These are phyloP conservation scores for Microcaecilia unicolor DNA, from an alignment of 2,797 vertebrate genomes.

Conservation along the genomic window DNA sequence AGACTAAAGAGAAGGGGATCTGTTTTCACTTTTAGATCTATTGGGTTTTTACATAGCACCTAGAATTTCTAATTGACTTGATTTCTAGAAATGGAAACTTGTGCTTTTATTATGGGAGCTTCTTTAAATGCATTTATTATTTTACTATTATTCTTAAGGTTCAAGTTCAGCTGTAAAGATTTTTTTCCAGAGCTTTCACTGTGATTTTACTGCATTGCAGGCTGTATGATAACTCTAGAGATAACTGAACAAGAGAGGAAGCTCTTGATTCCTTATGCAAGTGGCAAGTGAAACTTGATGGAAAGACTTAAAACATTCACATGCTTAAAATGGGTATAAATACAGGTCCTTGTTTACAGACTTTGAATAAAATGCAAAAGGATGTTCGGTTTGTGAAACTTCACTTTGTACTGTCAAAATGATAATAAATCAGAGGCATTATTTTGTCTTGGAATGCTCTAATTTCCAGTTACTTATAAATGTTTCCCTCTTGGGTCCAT, in stretches of 20 bases:
- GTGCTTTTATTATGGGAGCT: constrained; percentile 58
- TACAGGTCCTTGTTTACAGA: constrained; percentile 77
- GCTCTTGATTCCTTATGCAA: constrained; percentile 54
- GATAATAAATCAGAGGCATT: constrained; percentile 73
- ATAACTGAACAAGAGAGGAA: constrained; percentile 37
- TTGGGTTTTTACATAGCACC: constrained; percentile 73
- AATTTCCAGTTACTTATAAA: constrained; percentile 35
- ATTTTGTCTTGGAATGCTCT: constrained; percentile 38
- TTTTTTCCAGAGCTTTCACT: constrained; percentile 77
- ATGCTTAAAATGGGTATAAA: constrained; percentile 26
- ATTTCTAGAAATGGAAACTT: constrained; percentile 63
- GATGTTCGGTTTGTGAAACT: constrained; percentile 76
- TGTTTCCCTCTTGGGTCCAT: constrained; percentile 25
- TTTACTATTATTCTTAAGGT: constrained; percentile 39
- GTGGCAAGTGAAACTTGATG: constrained; percentile 39
- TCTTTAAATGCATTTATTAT: constrained; percentile 59
- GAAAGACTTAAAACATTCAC: constrained; percentile 48
- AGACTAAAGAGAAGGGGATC: constrained; percentile 44
- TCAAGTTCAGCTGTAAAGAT: constrained; percentile 60
- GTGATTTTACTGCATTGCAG: constrained; percentile 72
- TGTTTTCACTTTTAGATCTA: constrained; percentile 73
- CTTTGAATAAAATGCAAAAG: constrained; percentile 54
- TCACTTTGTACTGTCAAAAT: constrained; percentile 87
- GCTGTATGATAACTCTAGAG: constrained; percentile 40
- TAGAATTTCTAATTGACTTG: constrained; percentile 68